Evolutionary conservation across 1,140 invertebrate species (phyloP).

Genomic region (Saccostrea glomerata): DNA sequence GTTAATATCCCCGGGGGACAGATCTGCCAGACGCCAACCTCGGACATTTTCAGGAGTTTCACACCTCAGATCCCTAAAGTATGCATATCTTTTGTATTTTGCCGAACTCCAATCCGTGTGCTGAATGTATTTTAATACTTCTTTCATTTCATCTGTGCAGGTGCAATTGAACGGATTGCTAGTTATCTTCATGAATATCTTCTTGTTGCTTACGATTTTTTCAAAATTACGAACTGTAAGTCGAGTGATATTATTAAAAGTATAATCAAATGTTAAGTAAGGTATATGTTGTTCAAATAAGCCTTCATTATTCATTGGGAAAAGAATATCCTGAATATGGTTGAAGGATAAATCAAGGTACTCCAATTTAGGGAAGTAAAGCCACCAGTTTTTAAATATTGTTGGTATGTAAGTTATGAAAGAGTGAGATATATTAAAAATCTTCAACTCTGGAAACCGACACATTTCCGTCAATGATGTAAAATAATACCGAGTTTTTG

Average conservation of each 20-base stretch:
- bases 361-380: neutral
- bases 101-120: conserved; percentile 33
- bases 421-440: neutral
- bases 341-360: conserved; percentile 11
- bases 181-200: conserved; percentile 58
- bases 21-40: conserved; percentile 48
- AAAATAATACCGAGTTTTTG: neutral
- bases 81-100: conserved; percentile 56
- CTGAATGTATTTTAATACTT: conserved; percentile 56
- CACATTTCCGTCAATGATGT: neutral
- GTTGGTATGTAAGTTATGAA: neutral
- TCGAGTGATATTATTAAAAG: conserved; percentile 60
- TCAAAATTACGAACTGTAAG: conserved; percentile 54
- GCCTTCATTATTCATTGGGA: conserved; percentile 41
- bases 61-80: conserved; percentile 60
- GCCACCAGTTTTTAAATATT: conserved; percentile 10
- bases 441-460: neutral
- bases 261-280: conserved; percentile 54
- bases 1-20: conserved; percentile 44
- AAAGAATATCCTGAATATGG: neutral
- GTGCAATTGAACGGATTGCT: conserved; percentile 64
- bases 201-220: conserved; percentile 46
- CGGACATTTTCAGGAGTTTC: conserved; percentile 43
- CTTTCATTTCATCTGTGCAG: conserved; percentile 53
- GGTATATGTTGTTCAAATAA: neutral